Conservation (phyloP, 2,113 vertebrate species). For the Malurus elegans region DNA sequence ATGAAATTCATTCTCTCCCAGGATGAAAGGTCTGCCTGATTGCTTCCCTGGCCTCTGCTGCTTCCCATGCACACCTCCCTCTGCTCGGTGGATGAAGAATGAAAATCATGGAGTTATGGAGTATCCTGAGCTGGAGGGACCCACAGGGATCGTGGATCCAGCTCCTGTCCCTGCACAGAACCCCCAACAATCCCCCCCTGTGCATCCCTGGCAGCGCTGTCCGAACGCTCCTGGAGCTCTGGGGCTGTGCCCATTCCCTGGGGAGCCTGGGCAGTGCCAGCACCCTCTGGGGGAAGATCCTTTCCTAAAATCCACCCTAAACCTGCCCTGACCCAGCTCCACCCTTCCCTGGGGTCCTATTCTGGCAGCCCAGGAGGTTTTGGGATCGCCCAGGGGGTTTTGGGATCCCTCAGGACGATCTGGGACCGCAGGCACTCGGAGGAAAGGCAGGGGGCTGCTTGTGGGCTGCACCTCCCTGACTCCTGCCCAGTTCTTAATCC, state of each 20-base stretch:
- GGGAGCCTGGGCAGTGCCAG: neutral
- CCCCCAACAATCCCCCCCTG: neutral
- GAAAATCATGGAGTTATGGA: neutral
- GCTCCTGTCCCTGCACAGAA: rapidly evolving
- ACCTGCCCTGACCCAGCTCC: neutral
- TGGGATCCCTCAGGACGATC: neutral
- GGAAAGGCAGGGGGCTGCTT: neutral
- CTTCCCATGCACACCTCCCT: neutral
- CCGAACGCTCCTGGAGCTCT: rapidly evolving
- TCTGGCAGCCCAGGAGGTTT: neutral
- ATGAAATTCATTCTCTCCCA: neutral
- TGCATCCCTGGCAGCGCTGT: rapidly evolving
- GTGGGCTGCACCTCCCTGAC: neutral
- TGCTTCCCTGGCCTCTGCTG: neutral
- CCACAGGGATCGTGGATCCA: rapidly evolving
- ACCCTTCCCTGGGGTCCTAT: rapidly evolving
- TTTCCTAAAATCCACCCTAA: rapidly evolving
- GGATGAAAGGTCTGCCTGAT: neutral
- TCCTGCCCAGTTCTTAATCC: neutral
- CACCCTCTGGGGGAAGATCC: neutral
- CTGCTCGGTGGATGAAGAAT: neutral
- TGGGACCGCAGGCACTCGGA: neutral
- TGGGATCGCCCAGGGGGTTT: neutral
- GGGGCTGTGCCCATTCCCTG: neutral
- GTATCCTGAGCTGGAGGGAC: neutral